phyloP scores from a whole-genome alignment of 2,888 invertebrate species.

The Sphinx pinastri region DNA sequence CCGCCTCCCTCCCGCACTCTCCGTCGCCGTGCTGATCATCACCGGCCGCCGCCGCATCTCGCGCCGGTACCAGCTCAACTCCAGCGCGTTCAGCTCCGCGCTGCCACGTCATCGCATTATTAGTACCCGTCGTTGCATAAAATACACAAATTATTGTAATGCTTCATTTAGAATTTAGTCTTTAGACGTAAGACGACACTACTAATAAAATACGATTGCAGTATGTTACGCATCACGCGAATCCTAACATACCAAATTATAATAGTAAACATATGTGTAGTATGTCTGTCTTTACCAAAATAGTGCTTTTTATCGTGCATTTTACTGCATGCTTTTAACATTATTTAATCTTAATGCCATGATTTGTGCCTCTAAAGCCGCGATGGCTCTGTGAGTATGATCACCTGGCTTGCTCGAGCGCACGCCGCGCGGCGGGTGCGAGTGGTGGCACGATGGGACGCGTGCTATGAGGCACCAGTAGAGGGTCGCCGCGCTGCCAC shows the following conservation, averaged over 20 bases:
- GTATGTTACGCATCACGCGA: too few species aligned
- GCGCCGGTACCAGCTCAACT: conserved; percentile 87
- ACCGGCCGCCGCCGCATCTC: conserved; percentile 91
- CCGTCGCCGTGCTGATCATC: conserved; percentile 85
- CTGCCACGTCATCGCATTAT: conserved; percentile 46
- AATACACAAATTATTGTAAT: background rate
- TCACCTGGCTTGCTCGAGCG: conserved; percentile 49
- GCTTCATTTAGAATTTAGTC: too few species aligned
- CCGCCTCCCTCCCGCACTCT: conserved; percentile 50
- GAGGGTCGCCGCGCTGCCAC: conserved; percentile 70
- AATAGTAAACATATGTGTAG: too few species aligned
- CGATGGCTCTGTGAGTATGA: background rate
- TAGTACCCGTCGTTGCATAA: background rate
- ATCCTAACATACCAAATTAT: too few species aligned
- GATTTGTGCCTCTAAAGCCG: too few species aligned
- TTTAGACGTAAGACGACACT: too few species aligned
- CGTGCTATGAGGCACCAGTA: conserved; percentile 55
- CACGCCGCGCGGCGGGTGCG: conserved; percentile 40
- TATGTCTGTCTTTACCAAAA: too few species aligned
- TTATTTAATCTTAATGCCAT: too few species aligned
- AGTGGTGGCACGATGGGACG: conserved; percentile 62
- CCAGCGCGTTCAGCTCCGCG: conserved; percentile 78
- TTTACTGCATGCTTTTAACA: too few species aligned
- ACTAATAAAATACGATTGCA: too few species aligned
- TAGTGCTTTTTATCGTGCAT: too few species aligned